Conservation (phyloP, 2,888 invertebrate species). For the Andrena haemorrhoa region DNA sequence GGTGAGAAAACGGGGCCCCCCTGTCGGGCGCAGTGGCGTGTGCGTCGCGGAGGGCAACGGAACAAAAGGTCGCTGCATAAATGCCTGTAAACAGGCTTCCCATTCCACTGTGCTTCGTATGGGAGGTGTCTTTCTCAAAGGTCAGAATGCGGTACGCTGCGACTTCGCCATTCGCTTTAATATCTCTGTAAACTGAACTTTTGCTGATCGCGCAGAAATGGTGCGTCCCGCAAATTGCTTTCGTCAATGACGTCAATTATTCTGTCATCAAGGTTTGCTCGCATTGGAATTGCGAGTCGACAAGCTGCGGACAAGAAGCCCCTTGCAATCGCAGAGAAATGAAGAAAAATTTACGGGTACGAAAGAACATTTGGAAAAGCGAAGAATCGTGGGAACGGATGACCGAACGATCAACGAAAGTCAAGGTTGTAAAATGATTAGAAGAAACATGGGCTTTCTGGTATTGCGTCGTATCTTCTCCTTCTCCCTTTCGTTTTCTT, state of each 20-base stretch:
- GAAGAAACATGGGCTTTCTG: no score
- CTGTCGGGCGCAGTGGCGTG: neutral
- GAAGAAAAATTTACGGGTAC: no score
- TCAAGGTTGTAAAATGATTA: neutral
- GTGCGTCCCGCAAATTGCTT: no score
- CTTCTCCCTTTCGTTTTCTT: no score
- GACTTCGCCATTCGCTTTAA: neutral
- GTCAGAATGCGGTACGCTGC: no score
- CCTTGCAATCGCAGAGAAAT: no score
- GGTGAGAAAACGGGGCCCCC: neutral
- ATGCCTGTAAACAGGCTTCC: conserved; percentile 7
- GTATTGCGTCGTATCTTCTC: no score
- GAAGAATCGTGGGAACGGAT: neutral
- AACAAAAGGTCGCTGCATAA: neutral
- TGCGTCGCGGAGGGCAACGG: neutral
- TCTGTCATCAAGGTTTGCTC: no score
- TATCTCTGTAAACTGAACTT: conserved; percentile 11
- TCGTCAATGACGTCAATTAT: no score
- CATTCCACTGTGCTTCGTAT: neutral
- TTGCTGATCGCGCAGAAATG: neutral
- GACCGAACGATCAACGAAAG: neutral
- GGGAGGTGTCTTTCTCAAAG: no score
- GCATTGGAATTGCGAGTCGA: no score
- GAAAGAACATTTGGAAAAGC: neutral
- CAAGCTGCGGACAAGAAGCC: no score